Evolutionary conservation across 2,113 vertebrate species (phyloP), one percentile per base, ranked within the genome.

Genomic region (Conger conger): DNA sequence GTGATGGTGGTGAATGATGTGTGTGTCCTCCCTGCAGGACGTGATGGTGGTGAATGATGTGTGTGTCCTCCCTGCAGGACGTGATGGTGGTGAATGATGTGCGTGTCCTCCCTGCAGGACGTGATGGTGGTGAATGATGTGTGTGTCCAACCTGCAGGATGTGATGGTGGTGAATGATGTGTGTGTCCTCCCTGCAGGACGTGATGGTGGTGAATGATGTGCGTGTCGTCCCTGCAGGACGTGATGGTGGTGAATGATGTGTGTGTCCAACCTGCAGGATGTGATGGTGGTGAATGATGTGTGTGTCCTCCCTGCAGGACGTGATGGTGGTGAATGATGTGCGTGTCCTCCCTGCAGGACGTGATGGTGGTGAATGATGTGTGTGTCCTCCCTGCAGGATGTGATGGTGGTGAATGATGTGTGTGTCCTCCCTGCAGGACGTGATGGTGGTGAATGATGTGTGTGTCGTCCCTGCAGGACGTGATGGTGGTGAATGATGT

Each of bases 1-100:
- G 98, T 99, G 97, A 99, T 99, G 98, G 97, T 99, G 97, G 98
- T 99, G 96, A 97, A 98, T 99, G 98, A 99, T 97, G 96, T 99
- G 97, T 98, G 96, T 96, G 95, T 96, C n/a, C 68, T 42, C 45
- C 68, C 30, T 97, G 97, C 98, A 99, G 98, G 98, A 99, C 96
- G 98, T 99, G 97, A 99, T 99, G 98, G 97, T 99, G 97, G 98
- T 99, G 96, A 97, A 98, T 99, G 98, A 99, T 97, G 96, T 99
- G 97, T 98, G 96, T 96, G 95, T 96, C n/a, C 68, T 42, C 45
- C 68, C 30, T 97, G 97, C 98, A 99, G 98, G 98, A 99, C 96
- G 98, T 99, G 97, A 99, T 99, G 98, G 97, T 99, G 97, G 98
- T 99, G 96, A 97, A 98, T 99, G 98, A 99, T 97, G 96, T 99